A percentile compares a stretch with the other conserved stretches of the same genome.
phyloP scores from a whole-genome alignment of 1,140 invertebrate genomes.

The Drosophila sechellia region DNA sequence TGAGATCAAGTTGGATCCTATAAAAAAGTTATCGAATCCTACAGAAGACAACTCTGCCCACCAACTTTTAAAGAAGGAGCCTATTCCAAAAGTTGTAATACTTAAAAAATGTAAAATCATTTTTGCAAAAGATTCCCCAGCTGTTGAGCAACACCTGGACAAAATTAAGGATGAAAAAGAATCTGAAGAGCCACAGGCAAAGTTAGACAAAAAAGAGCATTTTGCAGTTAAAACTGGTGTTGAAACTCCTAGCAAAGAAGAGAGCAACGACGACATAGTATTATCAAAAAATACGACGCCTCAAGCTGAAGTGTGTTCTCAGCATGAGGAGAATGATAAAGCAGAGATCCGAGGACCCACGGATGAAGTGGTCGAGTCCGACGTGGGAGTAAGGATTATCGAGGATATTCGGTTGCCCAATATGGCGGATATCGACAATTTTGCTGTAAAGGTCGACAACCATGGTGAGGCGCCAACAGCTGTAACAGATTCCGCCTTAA shows the following conservation, averaged over 20 bases:
- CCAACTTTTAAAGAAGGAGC: neutral
- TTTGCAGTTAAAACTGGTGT: neutral
- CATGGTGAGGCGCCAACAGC: no score
- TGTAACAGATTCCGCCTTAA: neutral
- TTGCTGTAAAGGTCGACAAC: slow-evolving; percentile 46
- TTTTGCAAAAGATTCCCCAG: neutral
- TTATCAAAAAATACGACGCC: neutral
- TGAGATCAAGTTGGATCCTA: neutral
- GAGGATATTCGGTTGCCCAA: slow-evolving; percentile 58
- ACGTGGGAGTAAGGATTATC: slow-evolving; percentile 47
- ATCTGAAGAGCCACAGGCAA: neutral
- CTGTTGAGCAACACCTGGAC: no score
- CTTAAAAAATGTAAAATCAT: neutral
- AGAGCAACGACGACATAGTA: neutral
- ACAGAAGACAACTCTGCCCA: neutral
- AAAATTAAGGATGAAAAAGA: neutral
- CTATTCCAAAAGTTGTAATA: neutral
- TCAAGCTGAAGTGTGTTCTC: neutral
- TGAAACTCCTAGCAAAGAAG: no score
- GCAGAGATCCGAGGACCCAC: neutral
- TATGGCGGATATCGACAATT: slow-evolving; percentile 55
- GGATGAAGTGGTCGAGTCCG: neutral
- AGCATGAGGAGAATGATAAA: neutral
- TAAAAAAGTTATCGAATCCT: neutral
- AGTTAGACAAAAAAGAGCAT: neutral